Evolutionary conservation across 2,888 invertebrate species (phyloP), one percentile per base, ranked within the genome.

Genomic region (Harpalus rufipes): DNA sequence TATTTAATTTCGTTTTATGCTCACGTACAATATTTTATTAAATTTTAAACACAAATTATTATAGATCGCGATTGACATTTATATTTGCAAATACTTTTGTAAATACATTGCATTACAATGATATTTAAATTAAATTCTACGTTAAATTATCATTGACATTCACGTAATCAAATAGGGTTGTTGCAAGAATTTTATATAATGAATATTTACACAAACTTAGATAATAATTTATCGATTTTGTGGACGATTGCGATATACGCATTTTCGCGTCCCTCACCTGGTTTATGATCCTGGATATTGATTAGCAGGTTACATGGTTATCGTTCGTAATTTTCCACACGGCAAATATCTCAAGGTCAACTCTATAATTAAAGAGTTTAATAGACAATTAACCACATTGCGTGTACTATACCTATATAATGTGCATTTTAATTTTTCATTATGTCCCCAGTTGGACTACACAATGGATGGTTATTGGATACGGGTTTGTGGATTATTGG

Each of bases 351-450:
- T 10, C 79, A 79, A 79, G 79, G 79, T 39, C 39, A 79, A 7
- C 59, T 79, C 44, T 32, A 79, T 79, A 79, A 79, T 79, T 79
- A 79, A 79, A 79, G 59, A 61, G 39, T 59, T 32, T 79, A 79
- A 79, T 59, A 58, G n/a, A 51, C 72, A 74, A 74, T 74, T 74
- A 74, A 74, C 44, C 8, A 21, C 44, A 41, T 74, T 74, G 72
- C 72, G 72, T 74, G 72, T 41, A 44, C 10, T 16, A 18, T 74
- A 74, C 72, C 72, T 32, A 32, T 5, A 32, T 6, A n/a, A 44
- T 44, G 44, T 18, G 51, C 72, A 44, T 74, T 74, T 74, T 74
- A 74, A 74, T 74, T 16, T 74, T 74, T 44, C 44, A 74, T 74
- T 44, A 68, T 39, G 72, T 41, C 72, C 72, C 41, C 72, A 74